Base-by-base conservation (phyloP, 2,888 invertebrate species). In the Dioctria rufipes region DNA sequence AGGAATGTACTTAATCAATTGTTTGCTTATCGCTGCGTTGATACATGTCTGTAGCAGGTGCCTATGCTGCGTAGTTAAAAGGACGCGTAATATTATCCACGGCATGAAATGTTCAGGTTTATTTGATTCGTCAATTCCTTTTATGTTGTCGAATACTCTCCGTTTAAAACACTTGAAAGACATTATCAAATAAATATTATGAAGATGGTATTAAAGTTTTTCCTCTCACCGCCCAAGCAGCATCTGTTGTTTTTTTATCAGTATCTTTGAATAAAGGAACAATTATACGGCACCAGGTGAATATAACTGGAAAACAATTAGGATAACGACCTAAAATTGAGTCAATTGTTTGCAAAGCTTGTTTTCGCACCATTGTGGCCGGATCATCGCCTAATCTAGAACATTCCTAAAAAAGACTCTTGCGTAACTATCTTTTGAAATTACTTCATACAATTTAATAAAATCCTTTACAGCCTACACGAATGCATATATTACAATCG, bases 31-130 rank as follows among this genome's bases (percentile, higher is more conserved):
- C 0, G 87, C 84, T 9, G 85, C 46, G 9, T 84, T 84, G 13
- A 89, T 86, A 58, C 87, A 85, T 6, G 84, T 84, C 78, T 88
- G 87, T 25, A 89, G 80, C 83, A 88, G 88, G 5, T 87, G 85
- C 2, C 88, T 85, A 0, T 87, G 86, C 77, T 88, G 86, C 0
- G 86, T 85, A 1, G 84, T 84, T 0, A 89, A 80, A 37, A 88
- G 80, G 0, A 87, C 87, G 5, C 87, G 84, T 51, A 89, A 83
- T 63, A 89, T 88, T 2, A 86, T 85, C 88, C 88, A 89, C 9
- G 88, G 89, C 86, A 89, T 86, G 71, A 87, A 87, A 82, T 88
- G 87, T 73, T 86, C 86, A 0, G 88, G 86, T 66, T 85, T 84
- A 83, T 88, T 88, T 3, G 87, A 86, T 81, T 86, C 85, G 80